Evolutionary conservation across 2,113 vertebrate genomes (phyloP).

Genomic region (Myotis lucifugus): DNA sequence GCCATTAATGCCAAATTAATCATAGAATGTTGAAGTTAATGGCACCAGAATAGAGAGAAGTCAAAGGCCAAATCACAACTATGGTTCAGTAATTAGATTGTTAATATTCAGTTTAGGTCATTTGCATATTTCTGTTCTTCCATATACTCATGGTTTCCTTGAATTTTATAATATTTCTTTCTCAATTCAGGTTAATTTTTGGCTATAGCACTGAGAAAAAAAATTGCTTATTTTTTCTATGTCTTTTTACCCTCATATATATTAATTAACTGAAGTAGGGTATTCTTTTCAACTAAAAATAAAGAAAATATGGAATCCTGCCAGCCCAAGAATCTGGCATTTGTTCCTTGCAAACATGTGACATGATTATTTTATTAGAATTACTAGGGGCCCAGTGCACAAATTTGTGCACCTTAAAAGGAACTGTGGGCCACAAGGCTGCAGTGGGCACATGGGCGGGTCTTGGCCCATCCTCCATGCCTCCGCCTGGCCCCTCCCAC

Average conservation of each 20-base stretch:
- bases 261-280: neutral
- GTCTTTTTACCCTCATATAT: neutral
- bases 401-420: too few species aligned
- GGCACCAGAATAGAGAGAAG: neutral
- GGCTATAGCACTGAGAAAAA: neutral
- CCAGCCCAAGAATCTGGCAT: neutral
- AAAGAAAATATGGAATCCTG: neutral
- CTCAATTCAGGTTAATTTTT: neutral
- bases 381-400: neutral
- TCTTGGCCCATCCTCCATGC: too few species aligned
- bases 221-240: neutral
- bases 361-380: neutral
- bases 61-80: neutral
- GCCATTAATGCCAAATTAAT: neutral
- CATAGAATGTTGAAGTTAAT: neutral
- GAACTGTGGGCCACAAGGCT: too few species aligned
- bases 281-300: neutral
- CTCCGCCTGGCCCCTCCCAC: too few species aligned
- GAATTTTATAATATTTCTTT: conserved; percentile 12
- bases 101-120: neutral
- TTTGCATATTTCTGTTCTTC: neutral
- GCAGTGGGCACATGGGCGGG: too few species aligned
- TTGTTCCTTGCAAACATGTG: neutral
- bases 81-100: neutral
- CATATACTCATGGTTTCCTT: neutral